Evolutionary conservation across 2,797 vertebrate genomes (phyloP), one percentile per base, ranked within the genome.

Genomic region (Neoniphon sammara): DNA sequence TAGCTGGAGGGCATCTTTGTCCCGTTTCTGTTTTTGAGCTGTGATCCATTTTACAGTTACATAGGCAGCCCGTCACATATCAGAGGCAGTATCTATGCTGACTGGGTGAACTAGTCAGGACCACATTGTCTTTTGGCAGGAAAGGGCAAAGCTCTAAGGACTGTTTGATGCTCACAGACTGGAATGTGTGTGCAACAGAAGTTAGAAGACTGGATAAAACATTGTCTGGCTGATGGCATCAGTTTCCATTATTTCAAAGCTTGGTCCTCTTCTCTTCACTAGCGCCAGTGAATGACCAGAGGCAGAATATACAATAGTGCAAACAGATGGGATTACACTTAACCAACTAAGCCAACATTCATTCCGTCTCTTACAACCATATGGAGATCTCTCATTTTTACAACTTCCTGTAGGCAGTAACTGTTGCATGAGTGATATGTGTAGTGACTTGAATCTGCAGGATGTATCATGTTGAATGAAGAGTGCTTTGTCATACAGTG

Each of bases 271-370:
- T 63, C 21, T 66, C 4, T 20, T 60, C 52, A 47, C 12, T 54
- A 39, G 12, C n/a, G 56, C 57, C n/a, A 42, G 27, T 6, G 8
- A 53, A 60, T n/a, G 44, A n/a, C 9, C 46, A 39, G 5, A 17
- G 52, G 5, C 53, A 23, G 68, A 49, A 75, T 68, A 64, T 9
- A 52, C 15, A 36, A 25, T 30, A n/a, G 52, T 54, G 25, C 63
- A 36, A 55, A 73, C 78, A 85, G 74, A 74, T 75, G 81, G 84
- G 75, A 83, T 66, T 77, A 52, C 58, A 67, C 50, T 87, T 70
- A 75, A 23, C 42, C 27, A 46, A 50, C 65, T 47, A 58, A 75
- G 67, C 52, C 6, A 72, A 80, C 54, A 56, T 78, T 59, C 79
- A 73, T 74, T 62, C 73, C 46, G 56, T 75, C 69, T 44, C 60